Evolutionary conservation across 2,797 vertebrate species (phyloP).

Genomic region (Allobates femoralis): DNA sequence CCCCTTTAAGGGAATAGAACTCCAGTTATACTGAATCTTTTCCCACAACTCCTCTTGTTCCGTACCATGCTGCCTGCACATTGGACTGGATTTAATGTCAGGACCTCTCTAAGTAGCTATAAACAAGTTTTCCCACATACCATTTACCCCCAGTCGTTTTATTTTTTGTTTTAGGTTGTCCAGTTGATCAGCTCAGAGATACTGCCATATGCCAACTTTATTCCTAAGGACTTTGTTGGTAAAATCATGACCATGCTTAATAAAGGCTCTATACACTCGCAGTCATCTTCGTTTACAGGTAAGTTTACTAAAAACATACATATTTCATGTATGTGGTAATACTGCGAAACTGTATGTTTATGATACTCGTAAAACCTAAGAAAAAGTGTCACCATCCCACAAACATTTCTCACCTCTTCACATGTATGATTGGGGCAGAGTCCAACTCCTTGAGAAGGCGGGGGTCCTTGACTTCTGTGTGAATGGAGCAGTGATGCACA

Average conservation of each 20-base stretch:
- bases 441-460: too few species aligned
- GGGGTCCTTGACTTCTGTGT: too few species aligned
- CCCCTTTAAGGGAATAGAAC: too few species aligned
- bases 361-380: background rate
- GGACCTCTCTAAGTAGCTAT: background rate
- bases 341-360: too few species aligned
- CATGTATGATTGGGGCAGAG: too few species aligned
- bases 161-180: constrained; percentile 85
- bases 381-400: background rate
- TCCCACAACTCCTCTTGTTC: too few species aligned
- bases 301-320: constrained; percentile 59
- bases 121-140: background rate
- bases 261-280: constrained; percentile 97
- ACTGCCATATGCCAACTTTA: constrained; percentile 97
- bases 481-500: too few species aligned
- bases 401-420: too few species aligned
- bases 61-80: too few species aligned
- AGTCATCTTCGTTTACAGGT: constrained; percentile 98
- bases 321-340: background rate
- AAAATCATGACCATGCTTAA: constrained; percentile 99
- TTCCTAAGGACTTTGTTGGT: constrained; percentile 98
- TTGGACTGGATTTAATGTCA: too few species aligned
- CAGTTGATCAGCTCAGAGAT: constrained; percentile 98
- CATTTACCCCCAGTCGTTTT: background rate
- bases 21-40: too few species aligned